phyloP scores from a whole-genome alignment of 1,140 invertebrate genomes.

The Temnothorax nylanderi region DNA sequence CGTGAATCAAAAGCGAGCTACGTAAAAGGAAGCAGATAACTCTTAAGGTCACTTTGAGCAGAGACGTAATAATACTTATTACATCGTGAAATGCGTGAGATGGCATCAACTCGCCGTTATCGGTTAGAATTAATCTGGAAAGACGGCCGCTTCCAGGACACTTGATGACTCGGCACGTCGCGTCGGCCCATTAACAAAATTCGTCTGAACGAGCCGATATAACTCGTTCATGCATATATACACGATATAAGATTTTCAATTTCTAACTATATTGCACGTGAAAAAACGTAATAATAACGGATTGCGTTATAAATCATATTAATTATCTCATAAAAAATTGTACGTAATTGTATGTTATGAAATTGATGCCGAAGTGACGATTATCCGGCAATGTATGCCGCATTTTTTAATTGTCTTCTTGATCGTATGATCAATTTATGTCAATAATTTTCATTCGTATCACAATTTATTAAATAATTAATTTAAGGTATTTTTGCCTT shows the following conservation, averaged over 20 bases:
- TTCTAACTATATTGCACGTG: neutral
- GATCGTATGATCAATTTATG: neutral
- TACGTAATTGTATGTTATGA: neutral
- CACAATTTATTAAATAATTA: neutral
- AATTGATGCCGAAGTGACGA: neutral
- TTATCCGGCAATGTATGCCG: neutral
- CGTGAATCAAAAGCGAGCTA: slow-evolving; percentile 16
- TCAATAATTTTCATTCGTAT: neutral
- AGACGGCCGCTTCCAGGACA: slow-evolving; percentile 66
- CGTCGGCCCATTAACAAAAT: slow-evolving; percentile 69
- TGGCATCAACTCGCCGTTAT: slow-evolving; percentile 76
- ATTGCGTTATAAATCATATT: neutral
- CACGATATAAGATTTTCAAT: neutral
- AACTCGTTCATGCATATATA: neutral
- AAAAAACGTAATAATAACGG: neutral
- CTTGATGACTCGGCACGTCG: slow-evolving; percentile 71
- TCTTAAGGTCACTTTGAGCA: slow-evolving; percentile 36
- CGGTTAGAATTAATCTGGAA: slow-evolving; percentile 75
- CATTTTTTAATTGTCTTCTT: neutral
- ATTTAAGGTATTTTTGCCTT: slow-evolving; percentile 30
- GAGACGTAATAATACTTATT: slow-evolving; percentile 79
- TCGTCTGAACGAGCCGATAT: neutral
- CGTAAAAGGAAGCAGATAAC: slow-evolving; percentile 39
- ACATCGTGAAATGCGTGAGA: slow-evolving; percentile 79
- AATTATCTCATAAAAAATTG: neutral